Evolutionary conservation across 23 tunicate genomes (phyloP).

Genomic region (Aplidium turbinatum): DNA sequence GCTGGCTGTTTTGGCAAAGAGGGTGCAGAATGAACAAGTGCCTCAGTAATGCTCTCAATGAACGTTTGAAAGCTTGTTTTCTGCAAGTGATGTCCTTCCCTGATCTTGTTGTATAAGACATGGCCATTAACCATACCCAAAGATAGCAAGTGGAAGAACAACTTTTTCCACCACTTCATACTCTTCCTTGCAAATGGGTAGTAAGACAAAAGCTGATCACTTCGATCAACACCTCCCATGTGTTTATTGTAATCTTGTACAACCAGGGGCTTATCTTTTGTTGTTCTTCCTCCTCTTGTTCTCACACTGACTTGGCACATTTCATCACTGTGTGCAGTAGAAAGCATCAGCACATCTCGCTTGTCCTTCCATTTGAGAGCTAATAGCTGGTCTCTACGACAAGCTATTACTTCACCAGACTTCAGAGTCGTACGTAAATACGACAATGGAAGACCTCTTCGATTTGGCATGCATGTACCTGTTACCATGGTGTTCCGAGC

Average conservation of each 20-base stretch:
- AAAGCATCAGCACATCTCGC: constrained; percentile 29
- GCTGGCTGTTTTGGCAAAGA: too few relatives aligned
- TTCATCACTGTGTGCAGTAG: constrained; percentile 20
- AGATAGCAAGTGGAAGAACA: too few relatives aligned
- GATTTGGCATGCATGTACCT: constrained; percentile 35
- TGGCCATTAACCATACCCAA: too few relatives aligned
- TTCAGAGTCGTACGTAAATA: background rate
- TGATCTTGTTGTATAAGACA: too few relatives aligned
- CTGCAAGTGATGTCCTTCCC: too few relatives aligned
- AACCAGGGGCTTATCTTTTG: background rate
- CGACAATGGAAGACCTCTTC: background rate
- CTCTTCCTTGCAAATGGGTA: too few relatives aligned
- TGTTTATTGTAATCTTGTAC: constrained; percentile 5
- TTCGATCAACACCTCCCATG: constrained; percentile 9
- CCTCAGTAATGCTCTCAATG: too few relatives aligned
- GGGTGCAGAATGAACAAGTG: too few relatives aligned
- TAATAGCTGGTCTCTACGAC: constrained; percentile 1
- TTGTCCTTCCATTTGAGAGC: constrained; percentile 45
- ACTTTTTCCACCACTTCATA: too few relatives aligned
- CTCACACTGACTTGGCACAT: constrained; percentile 3
- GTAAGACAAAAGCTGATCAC: too few relatives aligned
- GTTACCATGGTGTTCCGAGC: background rate
- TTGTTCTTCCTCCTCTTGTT: background rate
- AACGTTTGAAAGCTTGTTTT: too few relatives aligned
- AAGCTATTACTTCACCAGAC: background rate